A percentile compares a stretch with the other conserved stretches of the same genome.
phyloP scores from a whole-genome alignment of 2,797 vertebrate genomes.

The Hoplostethus mediterraneus region DNA sequence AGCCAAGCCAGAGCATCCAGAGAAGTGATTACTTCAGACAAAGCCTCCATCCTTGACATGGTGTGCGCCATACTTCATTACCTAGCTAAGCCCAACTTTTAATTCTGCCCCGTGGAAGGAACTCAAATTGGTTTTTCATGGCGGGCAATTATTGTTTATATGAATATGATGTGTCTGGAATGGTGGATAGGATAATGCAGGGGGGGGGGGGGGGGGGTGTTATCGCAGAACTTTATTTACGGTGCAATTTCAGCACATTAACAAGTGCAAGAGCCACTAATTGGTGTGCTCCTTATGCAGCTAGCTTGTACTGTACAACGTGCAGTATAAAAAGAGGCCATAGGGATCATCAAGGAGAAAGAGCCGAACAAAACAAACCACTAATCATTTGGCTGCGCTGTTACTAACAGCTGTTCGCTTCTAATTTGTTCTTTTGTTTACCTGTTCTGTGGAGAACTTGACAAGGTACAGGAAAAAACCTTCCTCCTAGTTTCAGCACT shows the following conservation, averaged over 20 bases:
- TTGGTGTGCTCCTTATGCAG: slow-evolving; percentile 39
- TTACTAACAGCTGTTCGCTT: slow-evolving; percentile 45
- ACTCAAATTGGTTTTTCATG: slow-evolving; percentile 75
- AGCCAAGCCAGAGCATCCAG: slow-evolving; percentile 64
- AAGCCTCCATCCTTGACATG: slow-evolving; percentile 72
- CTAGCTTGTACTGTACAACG: slow-evolving; percentile 6
- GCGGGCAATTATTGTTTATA: slow-evolving; percentile 72
- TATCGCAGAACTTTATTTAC: slow-evolving; percentile 69
- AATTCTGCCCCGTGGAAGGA: slow-evolving; percentile 66
- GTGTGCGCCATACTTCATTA: slow-evolving; percentile 71
- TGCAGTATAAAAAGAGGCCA: neutral
- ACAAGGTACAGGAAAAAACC: slow-evolving; percentile 32
- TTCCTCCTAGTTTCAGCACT: slow-evolving; percentile 24
- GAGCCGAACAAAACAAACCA: slow-evolving; percentile 26
- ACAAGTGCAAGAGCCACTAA: slow-evolving; percentile 47
- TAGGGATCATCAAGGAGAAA: slow-evolving; percentile 1
- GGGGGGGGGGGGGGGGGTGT: slow-evolving; percentile 47
- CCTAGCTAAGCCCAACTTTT: slow-evolving; percentile 74
- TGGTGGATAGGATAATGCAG: slow-evolving; percentile 53
- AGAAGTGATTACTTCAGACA: slow-evolving; percentile 78
- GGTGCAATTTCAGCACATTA: slow-evolving; percentile 58
- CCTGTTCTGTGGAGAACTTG: slow-evolving; percentile 45
- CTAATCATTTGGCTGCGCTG: slow-evolving; percentile 13
- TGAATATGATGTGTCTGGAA: slow-evolving; percentile 66
- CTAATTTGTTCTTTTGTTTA: slow-evolving; percentile 56